phyloP scores from a whole-genome alignment of 2,797 vertebrate species.

The Girardinus metallicus region DNA sequence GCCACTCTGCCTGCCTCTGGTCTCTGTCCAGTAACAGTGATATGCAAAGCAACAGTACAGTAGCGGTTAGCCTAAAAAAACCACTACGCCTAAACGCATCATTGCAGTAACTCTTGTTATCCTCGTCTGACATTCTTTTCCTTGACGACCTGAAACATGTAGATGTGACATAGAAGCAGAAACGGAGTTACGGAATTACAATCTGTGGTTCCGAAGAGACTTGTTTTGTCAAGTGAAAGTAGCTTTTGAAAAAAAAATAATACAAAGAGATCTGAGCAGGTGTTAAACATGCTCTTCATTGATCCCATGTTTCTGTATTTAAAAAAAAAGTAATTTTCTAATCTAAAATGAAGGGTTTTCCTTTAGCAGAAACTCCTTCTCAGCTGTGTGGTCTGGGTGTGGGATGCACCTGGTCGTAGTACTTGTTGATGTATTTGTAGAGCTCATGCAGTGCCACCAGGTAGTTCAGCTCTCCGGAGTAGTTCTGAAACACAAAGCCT shows the following conservation, averaged over 20 bases:
- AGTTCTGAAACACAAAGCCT: conserved; percentile 85
- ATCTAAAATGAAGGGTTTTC: not conserved
- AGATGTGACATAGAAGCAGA: not conserved
- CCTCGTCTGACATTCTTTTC: too few species aligned
- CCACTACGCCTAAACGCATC: too few species aligned
- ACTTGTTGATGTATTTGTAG: conserved; percentile 99
- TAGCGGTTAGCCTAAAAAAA: too few species aligned
- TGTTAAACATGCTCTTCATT: not conserved
- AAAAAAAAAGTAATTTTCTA: not conserved
- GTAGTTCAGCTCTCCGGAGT: conserved; percentile 94
- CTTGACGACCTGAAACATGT: too few species aligned
- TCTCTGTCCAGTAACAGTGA: too few species aligned
- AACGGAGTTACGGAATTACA: not conserved
- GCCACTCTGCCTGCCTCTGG: too few species aligned
- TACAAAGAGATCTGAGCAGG: not conserved
- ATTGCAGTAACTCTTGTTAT: too few species aligned
- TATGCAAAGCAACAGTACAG: too few species aligned
- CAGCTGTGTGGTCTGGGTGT: not conserved
- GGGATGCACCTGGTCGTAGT: conserved; percentile 93
- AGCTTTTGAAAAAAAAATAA: not conserved
- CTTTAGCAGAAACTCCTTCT: not conserved
- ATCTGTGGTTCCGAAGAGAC: not conserved
- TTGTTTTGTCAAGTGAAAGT: not conserved
- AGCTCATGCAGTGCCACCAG: conserved; percentile 95
- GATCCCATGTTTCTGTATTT: not conserved